Conservation (phyloP, 2,113 vertebrate species). For the Limnothrissa miodon region DNA sequence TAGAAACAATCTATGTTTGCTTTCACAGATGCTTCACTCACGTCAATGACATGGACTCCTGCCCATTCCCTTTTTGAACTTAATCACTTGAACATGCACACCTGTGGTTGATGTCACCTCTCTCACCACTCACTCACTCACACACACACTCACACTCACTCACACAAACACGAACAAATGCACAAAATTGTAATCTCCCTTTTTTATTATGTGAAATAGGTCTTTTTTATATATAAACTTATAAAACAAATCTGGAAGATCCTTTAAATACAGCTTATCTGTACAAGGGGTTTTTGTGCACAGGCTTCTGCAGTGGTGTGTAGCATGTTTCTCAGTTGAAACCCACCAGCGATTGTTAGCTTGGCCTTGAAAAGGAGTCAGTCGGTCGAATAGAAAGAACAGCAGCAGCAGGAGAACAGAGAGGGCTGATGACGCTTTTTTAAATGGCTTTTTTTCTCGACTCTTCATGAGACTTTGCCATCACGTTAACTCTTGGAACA, state of each 20-base stretch:
- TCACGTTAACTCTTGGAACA: constrained; percentile 26
- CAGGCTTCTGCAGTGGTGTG: constrained; percentile 41
- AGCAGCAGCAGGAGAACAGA: constrained; percentile 25
- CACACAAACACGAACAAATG: not conserved
- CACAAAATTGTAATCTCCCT: constrained; percentile 3
- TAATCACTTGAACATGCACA: not conserved
- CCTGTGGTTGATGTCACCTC: not conserved
- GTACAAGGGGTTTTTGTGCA: constrained; percentile 50
- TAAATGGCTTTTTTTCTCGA: constrained; percentile 26
- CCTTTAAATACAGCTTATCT: constrained; percentile 52
- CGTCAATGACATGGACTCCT: not conserved
- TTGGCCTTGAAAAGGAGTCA: constrained; percentile 27
- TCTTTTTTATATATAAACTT: constrained; percentile 61
- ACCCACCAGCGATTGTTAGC: not conserved
- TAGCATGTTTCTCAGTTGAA: constrained; percentile 12
- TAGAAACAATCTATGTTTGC: not conserved
- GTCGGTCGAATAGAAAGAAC: constrained; percentile 24
- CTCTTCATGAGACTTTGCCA: not conserved
- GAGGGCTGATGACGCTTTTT: constrained; percentile 8
- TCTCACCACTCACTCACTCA: not conserved
- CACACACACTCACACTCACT: not conserved
- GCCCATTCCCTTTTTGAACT: not conserved
- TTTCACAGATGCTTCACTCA: not conserved
- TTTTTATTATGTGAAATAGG: constrained; percentile 62
- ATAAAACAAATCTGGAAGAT: constrained; percentile 60